Conservation (phyloP, 1,140 invertebrate genomes). For the Coptotermes formosanus region DNA sequence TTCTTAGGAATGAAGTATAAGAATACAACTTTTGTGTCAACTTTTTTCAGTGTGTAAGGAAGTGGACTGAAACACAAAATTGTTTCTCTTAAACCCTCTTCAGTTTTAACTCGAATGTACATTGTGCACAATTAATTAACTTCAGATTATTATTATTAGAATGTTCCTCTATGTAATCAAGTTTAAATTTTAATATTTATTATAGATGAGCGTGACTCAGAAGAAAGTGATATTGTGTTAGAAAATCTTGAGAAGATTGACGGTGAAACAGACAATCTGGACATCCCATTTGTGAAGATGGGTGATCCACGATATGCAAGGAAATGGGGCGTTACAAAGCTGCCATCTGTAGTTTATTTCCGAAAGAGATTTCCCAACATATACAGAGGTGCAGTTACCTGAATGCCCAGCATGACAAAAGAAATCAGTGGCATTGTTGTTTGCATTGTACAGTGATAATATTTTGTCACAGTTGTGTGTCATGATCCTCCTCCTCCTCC, state of each 20-base stretch:
- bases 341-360: slow-evolving; percentile 91
- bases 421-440: no score
- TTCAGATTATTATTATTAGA: neutral
- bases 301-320: slow-evolving; percentile 85
- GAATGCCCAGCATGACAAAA: no score
- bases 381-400: slow-evolving; percentile 69
- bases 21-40: no score
- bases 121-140: neutral
- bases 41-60: no score
- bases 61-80: no score
- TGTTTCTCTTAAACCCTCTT: neutral
- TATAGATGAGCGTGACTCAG: slow-evolving; percentile 70
- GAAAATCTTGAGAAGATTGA: slow-evolving; percentile 89
- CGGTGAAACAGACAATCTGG: slow-evolving; percentile 88
- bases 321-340: slow-evolving; percentile 92
- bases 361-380: slow-evolving; percentile 92
- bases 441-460: no score
- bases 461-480: no score
- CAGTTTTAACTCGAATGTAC: neutral
- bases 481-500: no score
- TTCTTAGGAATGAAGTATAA: no score
- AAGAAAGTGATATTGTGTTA: slow-evolving; percentile 75
- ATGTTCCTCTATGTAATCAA: no score
- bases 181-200: slow-evolving; percentile 25
- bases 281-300: slow-evolving; percentile 95